These are phyloP conservation scores for Ametastegia equiseti DNA, from an alignment of 2,888 invertebrate genomes.

Conservation along the genomic window DNA sequence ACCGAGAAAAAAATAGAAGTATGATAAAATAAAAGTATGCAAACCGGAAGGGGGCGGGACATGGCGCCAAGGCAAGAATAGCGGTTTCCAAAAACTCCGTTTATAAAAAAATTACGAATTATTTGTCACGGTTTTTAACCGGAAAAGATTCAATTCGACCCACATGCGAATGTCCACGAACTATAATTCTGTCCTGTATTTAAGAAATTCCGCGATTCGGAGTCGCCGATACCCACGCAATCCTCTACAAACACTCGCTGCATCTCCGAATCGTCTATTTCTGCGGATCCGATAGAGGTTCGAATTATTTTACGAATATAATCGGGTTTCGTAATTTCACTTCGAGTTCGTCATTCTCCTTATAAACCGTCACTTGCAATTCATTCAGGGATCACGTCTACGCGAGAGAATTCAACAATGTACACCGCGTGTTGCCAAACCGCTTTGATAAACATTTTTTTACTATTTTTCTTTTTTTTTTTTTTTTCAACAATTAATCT, in stretches of 20 bases:
- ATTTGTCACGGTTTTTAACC: not conserved
- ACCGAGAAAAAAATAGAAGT: not conserved
- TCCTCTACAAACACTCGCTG: not conserved
- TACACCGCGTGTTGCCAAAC: no score
- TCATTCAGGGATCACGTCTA: no score
- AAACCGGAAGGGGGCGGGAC: not conserved
- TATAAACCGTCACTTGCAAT: no score
- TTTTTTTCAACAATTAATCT: no score
- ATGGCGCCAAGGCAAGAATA: not conserved
- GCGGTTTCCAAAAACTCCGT: not conserved
- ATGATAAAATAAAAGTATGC: not conserved
- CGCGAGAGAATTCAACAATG: no score
- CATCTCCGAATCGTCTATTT: not conserved
- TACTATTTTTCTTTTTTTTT: no score
- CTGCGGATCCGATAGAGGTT: not conserved
- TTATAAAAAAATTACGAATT: not conserved
- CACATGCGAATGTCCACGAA: not conserved
- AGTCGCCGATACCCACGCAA: not conserved
- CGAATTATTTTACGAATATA: not conserved
- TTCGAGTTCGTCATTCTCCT: no score
- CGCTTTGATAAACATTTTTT: no score
- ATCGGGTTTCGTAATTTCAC: no score
- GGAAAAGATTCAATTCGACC: not conserved
- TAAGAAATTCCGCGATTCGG: not conserved
- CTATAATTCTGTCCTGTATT: not conserved